Evolutionary conservation across 2,888 invertebrate species (phyloP).

Genomic region (Polietes domitor): DNA sequence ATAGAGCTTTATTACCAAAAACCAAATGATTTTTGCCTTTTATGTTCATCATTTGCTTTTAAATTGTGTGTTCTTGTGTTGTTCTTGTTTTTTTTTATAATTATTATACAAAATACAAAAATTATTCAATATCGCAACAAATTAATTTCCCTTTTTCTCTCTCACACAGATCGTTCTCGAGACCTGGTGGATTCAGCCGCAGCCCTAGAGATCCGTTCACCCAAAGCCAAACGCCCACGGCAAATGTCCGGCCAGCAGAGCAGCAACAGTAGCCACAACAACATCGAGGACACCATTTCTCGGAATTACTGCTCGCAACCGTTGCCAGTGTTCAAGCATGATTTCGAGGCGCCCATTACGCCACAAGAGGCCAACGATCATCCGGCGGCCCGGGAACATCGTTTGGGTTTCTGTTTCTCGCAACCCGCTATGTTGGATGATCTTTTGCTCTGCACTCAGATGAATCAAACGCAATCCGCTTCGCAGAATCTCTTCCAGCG

Average conservation of each 20-base stretch:
- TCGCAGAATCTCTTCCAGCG: constrained; percentile 87
- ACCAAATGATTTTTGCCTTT: constrained; percentile 81
- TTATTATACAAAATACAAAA: constrained; percentile 12
- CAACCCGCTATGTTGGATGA: constrained; percentile 93
- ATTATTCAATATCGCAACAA: background rate
- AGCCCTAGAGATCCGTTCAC: constrained; percentile 77
- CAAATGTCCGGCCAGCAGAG: constrained; percentile 77
- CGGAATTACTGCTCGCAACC: constrained; percentile 81
- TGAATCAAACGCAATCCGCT: constrained; percentile 81
- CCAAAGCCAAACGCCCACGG: constrained; percentile 79
- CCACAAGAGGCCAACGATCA: constrained; percentile 67
- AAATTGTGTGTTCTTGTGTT: constrained; percentile 49
- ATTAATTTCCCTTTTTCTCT: constrained; percentile 25
- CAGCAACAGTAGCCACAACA: constrained; percentile 71
- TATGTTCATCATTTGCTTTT: constrained; percentile 69
- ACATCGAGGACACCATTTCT: constrained; percentile 79
- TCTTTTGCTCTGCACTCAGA: constrained; percentile 88
- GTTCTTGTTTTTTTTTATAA: constrained; percentile 3
- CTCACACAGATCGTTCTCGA: constrained; percentile 76
- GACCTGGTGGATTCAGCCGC: constrained; percentile 78
- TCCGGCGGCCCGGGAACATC: constrained; percentile 77
- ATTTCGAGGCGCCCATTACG: constrained; percentile 54
- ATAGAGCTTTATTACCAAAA: constrained; percentile 90
- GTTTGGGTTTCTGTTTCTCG: constrained; percentile 88
- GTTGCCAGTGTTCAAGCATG: constrained; percentile 75